A percentile compares a stretch with the other conserved stretches of the same genome.
Evolutionary conservation across 2,888 invertebrate species (phyloP).

Genomic region (Crocallis elinguaria): DNA sequence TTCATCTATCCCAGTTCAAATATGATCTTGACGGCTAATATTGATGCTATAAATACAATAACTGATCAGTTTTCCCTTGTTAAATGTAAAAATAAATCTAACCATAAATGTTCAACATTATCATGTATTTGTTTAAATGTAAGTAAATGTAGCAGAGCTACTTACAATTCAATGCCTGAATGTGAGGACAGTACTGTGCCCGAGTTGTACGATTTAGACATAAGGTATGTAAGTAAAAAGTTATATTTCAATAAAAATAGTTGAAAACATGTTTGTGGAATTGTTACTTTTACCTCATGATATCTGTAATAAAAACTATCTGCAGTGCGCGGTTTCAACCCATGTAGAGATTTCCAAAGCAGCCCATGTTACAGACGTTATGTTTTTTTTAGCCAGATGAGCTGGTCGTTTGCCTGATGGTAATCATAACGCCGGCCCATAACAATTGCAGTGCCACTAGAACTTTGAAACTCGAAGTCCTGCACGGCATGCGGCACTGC

Average conservation of each 20-base stretch:
- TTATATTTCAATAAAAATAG: constrained; percentile 60
- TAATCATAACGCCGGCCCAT: no score
- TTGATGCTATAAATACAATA: constrained; percentile 87
- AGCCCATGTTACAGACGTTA: no score
- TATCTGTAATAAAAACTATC: no score
- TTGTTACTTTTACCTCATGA: no score
- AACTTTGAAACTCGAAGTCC: no score
- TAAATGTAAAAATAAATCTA: constrained; percentile 42
- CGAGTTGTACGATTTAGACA: constrained; percentile 87
- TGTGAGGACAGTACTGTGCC: constrained; percentile 80
- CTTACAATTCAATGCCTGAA: constrained; percentile 61
- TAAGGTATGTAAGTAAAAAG: constrained; percentile 87
- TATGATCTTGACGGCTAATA: constrained; percentile 88
- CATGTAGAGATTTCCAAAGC: no score
- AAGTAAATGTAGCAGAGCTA: constrained; percentile 73
- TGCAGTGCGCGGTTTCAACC: no score
- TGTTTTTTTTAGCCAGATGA: no score
- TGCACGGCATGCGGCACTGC: no score
- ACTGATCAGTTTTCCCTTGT: constrained; percentile 81
- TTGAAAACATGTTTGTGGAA: no score
- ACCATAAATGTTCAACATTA: constrained; percentile 31
- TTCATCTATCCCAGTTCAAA: constrained; percentile 93
- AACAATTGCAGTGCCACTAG: no score
- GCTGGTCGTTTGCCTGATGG: no score
- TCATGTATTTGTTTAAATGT: constrained; percentile 79